Base-by-base conservation (phyloP, 2,797 vertebrate species). In the Aratinga solstitialis region DNA sequence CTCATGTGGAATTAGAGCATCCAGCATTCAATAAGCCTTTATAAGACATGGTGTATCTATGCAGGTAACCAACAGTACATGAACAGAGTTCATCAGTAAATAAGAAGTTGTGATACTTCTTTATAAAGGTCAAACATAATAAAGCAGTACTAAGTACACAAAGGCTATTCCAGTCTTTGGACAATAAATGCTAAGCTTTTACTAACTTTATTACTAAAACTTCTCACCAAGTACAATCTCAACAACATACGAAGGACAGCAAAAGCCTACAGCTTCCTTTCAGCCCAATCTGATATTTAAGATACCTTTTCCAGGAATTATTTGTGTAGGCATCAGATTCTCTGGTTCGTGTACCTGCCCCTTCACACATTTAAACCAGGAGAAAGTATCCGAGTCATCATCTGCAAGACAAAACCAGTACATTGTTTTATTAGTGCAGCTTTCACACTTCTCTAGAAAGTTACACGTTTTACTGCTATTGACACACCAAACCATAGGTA, bases 221-320 rank as follows among this genome's bases (percentile, higher is more conserved):
- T 22, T 24, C 7, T 87, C 27, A 24, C 27, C 69, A 18, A 26
- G 5, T 62, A 87, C 11, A 32, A 0, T 9, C 78, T 6, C 19
- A 63, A 66, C 22, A 68, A 21, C 24, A 56, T 2, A 75, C 4
- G 68, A 23, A 29, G 68, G 29, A n/a, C 20, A 78, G 29, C 20
- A 61, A 54, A 90, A 67, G 7, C 5, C 56, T 48, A 62, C 32
- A 86, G 9, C 10, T 13, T 1, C 0, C 40, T 59, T 63, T 54
- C 13, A 67, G 26, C 42, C 5, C 29, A 27, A 63, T 24, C 10
- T 85, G 53, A 2, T 65, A 80, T 14, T 42, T 63, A 14, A 77
- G 89, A 27, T 98, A 98, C 98, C 98, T 98, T 97, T 98, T 89
- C 98, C 98, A 1, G 98, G 98, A 94, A 98, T 98, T 85, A 98